phyloP scores from a whole-genome alignment of 1,140 invertebrate genomes.

The Panonychus citri region DNA sequence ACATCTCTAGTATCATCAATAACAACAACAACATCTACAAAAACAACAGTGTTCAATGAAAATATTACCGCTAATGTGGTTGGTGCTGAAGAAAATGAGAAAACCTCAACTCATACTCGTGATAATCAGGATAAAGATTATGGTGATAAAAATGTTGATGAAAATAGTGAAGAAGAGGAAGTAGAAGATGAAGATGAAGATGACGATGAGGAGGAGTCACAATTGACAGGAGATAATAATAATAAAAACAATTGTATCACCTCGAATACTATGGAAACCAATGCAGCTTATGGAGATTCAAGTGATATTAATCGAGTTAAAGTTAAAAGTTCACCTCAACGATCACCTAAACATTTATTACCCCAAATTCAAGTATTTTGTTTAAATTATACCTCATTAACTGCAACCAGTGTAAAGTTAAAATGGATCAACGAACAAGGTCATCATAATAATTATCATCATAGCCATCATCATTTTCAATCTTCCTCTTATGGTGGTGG shows the following conservation, averaged over 20 bases:
- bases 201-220: background rate
- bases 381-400: slow-evolving; percentile 1
- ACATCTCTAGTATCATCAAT: too few relatives aligned
- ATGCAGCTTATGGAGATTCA: background rate
- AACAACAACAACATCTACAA: too few relatives aligned
- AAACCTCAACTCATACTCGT: background rate
- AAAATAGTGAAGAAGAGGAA: background rate
- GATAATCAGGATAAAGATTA: too few relatives aligned
- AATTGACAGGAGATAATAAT: background rate
- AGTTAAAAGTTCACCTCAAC: background rate
- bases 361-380: slow-evolving; percentile 4
- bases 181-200: background rate
- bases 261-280: too few relatives aligned
- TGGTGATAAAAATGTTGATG: background rate
- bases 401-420: slow-evolving; percentile 6
- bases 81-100: background rate
- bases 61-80: background rate
- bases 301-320: too few relatives aligned
- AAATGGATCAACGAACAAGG: slow-evolving; percentile 5
- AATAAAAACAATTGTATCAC: too few relatives aligned
- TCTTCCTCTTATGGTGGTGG: background rate
- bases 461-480: background rate
- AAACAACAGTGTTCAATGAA: background rate
- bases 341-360: slow-evolving; percentile 9
- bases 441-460: background rate